Percentiles rank a stretch among this genome's conserved stretches.
Conservation (phyloP, 2,797 vertebrate genomes). For the Helarctos malayanus region DNA sequence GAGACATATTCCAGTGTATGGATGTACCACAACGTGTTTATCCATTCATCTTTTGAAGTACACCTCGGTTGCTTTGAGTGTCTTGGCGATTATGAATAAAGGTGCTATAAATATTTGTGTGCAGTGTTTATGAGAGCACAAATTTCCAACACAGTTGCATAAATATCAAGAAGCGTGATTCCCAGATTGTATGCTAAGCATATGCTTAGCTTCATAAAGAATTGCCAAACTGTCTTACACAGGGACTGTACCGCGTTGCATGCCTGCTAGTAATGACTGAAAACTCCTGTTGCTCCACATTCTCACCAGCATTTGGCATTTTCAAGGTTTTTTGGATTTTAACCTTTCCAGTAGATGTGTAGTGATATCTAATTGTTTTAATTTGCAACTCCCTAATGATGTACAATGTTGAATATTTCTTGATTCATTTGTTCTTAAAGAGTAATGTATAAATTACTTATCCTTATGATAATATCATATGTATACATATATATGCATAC, state of each 20-base stretch:
- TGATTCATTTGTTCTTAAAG: neutral
- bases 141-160: neutral
- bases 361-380: neutral
- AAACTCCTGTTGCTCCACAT: neutral
- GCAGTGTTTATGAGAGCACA: neutral
- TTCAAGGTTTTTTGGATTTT: neutral
- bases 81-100: neutral
- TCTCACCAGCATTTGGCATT: neutral
- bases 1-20: neutral
- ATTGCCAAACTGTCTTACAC: neutral
- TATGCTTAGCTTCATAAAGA: neutral
- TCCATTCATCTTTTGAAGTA: neutral
- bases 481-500: neutral
- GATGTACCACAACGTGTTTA: neutral
- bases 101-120: neutral
- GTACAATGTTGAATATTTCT: neutral
- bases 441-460: neutral
- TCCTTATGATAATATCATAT: neutral
- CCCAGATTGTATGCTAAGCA: accelerated
- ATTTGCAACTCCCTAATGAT: neutral
- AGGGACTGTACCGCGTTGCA: accelerated
- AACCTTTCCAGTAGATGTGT: neutral
- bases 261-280: neutral
- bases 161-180: neutral
- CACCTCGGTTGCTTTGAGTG: neutral